Base-by-base conservation (phyloP, 2,113 vertebrate species). In the Heterochromis multidens region DNA sequence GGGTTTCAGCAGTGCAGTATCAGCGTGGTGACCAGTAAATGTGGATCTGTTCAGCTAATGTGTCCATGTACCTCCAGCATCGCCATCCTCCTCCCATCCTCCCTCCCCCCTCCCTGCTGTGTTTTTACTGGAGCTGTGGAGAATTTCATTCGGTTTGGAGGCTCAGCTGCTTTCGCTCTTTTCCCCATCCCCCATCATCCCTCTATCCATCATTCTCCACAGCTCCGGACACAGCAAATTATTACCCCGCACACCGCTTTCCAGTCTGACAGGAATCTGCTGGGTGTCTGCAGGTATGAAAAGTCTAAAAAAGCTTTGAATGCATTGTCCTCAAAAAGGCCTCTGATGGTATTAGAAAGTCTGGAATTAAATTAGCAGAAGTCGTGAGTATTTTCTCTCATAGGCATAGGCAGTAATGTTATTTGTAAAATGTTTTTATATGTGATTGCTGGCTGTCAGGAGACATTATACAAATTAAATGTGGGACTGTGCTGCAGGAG, bases 141-240 rank as follows among this genome's bases (percentile, higher is more conserved):
- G 89, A 94, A 94, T 94, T 93, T 93, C 81, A 94, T 95, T 94
- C 84, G 62, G 88, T 93, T 86, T 89, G 89, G 90, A 92, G 91
- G 84, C 92, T 93, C 92, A 91, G 92, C 88, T 94, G 86, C 85
- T 90, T 57, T 86, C 83, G 74, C 37, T 86, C n/a, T 59, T 80
- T 80, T 72, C 57, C 88, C 89, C 87, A 85, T 88, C 90, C 90
- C 91, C 91, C 84, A 86, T 78, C 85, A 37, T 79, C 85, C 61
- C 74, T 90, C 86, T 81, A 88, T 91, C 87, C 82, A 63, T 93
- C 87, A 89, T 67, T 89, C 86, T 84, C 83, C 77, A 81, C 82
- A 80, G 87, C 84, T 91, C 88, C 88, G 89, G 91, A 91, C 80
- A 85, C 82, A 90, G 82, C 81, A 83, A 85, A 92, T 94, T 77